Evolutionary conservation across 1,140 invertebrate genomes (phyloP).

Genomic region (Coptotermes formosanus): DNA sequence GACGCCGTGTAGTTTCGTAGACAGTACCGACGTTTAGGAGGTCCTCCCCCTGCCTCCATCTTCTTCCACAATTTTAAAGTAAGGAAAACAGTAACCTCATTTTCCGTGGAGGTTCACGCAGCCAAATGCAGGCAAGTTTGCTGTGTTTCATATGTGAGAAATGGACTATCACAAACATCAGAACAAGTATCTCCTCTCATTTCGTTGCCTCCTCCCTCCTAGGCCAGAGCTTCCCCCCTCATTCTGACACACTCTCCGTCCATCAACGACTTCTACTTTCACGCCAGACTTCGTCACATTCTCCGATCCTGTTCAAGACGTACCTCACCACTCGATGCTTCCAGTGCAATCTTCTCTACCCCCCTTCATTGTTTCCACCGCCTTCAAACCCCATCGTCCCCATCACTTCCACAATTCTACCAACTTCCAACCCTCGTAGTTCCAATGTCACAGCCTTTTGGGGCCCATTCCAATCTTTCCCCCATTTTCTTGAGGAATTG

Average conservation of each 20-base stretch:
- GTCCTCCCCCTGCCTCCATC: too few species aligned
- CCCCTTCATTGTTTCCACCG: background rate
- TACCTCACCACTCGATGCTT: background rate
- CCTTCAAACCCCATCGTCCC: background rate
- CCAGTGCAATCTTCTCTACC: background rate
- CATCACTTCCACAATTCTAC: background rate
- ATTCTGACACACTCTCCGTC: background rate
- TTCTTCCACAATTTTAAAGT: too few species aligned
- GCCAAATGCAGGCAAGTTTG: too few species aligned
- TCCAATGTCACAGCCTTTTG: slow-evolving; percentile 21
- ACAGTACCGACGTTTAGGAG: too few species aligned
- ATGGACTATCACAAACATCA: too few species aligned
- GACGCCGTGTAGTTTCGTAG: too few species aligned
- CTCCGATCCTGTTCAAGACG: background rate
- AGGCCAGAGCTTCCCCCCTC: background rate
- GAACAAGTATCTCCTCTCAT: background rate
- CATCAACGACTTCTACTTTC: background rate
- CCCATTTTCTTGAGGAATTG: slow-evolving; percentile 26
- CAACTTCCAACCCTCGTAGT: background rate
- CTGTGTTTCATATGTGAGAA: too few species aligned
- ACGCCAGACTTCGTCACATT: background rate
- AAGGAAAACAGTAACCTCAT: too few species aligned
- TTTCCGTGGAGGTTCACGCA: too few species aligned
- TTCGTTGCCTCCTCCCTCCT: background rate
- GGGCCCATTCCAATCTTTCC: slow-evolving; percentile 22